phyloP scores from a whole-genome alignment of 2,797 vertebrate genomes.

The Cyclopterus lumpus region DNA sequence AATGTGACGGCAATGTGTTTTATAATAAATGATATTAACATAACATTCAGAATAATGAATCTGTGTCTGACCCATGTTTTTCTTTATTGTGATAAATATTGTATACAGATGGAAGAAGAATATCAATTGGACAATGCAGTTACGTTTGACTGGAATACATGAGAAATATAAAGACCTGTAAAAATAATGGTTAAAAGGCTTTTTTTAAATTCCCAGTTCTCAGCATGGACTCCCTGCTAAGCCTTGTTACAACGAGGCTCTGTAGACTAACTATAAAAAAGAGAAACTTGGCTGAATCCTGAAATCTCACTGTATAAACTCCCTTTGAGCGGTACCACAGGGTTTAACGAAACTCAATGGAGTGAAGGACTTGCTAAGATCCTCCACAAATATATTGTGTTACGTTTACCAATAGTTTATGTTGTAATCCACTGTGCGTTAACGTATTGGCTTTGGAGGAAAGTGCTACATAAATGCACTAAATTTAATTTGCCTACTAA shows the following conservation, averaged over 20 bases:
- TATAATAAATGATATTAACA: background rate
- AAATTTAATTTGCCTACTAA: background rate
- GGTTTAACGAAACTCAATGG: constrained; percentile 3
- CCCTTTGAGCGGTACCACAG: background rate
- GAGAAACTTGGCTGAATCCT: constrained; percentile 20
- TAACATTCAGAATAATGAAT: background rate
- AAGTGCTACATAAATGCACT: background rate
- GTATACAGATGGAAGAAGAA: background rate
- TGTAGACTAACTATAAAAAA: constrained; percentile 25
- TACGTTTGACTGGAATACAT: background rate
- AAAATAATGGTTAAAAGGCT: constrained; percentile 11
- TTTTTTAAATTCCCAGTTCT: constrained; percentile 16
- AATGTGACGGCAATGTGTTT: background rate
- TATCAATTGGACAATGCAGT: background rate
- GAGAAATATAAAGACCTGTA: constrained; percentile 18
- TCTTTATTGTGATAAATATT: constrained; percentile 6
- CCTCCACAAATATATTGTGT: background rate
- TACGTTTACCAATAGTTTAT: constrained; percentile 1
- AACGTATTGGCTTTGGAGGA: background rate
- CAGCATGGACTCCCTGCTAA: constrained; percentile 22
- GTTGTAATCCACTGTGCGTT: background rate
- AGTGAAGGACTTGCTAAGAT: background rate
- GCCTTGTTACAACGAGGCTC: constrained; percentile 20
- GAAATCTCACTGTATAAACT: constrained; percentile 15
- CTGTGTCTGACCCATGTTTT: background rate